Conservation (phyloP, 2,113 vertebrate genomes). For the Brachypteracias leptosomus region DNA sequence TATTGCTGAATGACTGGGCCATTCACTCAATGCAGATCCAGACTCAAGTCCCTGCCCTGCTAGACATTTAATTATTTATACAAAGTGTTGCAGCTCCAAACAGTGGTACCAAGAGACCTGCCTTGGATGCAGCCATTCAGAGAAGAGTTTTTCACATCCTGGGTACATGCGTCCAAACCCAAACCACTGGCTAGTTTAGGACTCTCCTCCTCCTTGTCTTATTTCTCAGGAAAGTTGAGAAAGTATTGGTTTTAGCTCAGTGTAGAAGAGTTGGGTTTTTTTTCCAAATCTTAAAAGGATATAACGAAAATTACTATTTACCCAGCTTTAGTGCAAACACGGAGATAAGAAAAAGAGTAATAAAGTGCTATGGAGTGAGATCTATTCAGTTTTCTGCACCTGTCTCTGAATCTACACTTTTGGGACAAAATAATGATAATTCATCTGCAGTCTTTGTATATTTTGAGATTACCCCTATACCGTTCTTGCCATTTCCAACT, state of each 20-base stretch:
- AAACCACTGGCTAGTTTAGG: not conserved
- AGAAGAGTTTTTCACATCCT: not conserved
- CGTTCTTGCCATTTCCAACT: not conserved
- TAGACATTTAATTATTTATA: not conserved
- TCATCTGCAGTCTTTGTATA: not conserved
- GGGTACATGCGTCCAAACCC: accelerated
- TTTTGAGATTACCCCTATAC: not conserved
- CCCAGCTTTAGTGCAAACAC: not conserved
- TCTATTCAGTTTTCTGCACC: not conserved
- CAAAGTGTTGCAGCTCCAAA: not conserved
- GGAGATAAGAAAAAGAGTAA: not conserved
- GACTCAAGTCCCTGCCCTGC: not conserved
- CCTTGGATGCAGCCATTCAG: not conserved
- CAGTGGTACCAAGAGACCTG: not conserved
- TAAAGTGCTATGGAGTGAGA: not conserved
- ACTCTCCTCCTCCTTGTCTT: not conserved
- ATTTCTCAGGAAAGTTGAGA: not conserved
- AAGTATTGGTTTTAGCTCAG: not conserved
- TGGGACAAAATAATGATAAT: not conserved
- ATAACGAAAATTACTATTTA: not conserved
- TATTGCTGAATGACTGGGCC: not conserved
- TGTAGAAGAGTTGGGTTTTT: not conserved
- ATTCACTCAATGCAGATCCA: not conserved
- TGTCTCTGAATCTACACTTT: not conserved
- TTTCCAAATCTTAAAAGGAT: not conserved